Base-by-base conservation (phyloP, 2,113 vertebrate species). In the Todiramphus saurophagus region DNA sequence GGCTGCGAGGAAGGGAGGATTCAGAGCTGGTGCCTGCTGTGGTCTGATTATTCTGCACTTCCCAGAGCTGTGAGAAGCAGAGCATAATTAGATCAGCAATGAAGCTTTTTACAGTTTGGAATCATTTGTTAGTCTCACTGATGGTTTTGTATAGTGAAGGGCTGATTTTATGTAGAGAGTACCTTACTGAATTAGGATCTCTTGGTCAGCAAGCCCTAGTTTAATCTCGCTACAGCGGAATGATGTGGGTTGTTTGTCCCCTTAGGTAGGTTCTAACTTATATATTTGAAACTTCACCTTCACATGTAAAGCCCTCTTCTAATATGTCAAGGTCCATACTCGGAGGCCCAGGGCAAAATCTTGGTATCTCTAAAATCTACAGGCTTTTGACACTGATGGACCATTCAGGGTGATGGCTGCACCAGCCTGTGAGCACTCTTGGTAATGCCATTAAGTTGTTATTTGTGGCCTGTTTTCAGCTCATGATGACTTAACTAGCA, bases 11-110 rank as follows among this genome's bases (percentile, higher is more conserved):
- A n/a, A 44, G 11, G 59, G 66, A 19, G 44, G 50, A 8, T 8
- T 25, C n/a, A 3, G 23, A 2, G 46, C 86, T 12, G 50, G 16
- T 5, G 24, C 77, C 79, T 70, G 82, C 91, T 85, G 78, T 16
- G 87, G 87, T 85, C 91, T 80, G 82, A 55, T 77, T 74, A 62
- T 35, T 30, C 87, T 93, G 89, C 87, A 48, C 84, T 79, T 96
- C 87, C 93, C 84, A 85, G 58, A 87, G 84, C 81, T 50, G 60
- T 0, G 3, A 95, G 93, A 68, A 53, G 39, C 79, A 86, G 39
- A 70, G 82, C 17, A 0, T 68, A 93, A 90, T 93, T 93, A 87
- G 72, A 93, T 67, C 90, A 92, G 83, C 92, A 88, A 83, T 78
- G 85, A 72, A 90, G 78, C 87, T 88, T 92, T 73, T 88, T 58